These are phyloP conservation scores for Nesospiza acunhae DNA, from an alignment of 2,113 vertebrate species.

Conservation along the genomic window DNA sequence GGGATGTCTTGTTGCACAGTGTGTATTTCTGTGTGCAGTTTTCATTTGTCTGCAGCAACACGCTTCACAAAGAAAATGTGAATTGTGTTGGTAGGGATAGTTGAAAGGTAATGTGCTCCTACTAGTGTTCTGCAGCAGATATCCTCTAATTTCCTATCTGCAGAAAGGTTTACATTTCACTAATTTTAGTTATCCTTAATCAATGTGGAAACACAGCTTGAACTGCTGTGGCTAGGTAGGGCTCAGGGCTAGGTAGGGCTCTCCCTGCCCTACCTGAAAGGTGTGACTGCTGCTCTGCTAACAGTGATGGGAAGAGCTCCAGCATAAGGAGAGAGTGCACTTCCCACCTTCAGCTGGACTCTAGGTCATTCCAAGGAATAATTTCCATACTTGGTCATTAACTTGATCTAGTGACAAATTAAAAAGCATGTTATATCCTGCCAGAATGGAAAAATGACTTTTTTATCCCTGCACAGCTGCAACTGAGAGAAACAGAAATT, in stretches of 20 bases:
- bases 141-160: not conserved
- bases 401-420: slow-evolving; percentile 64
- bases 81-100: not conserved
- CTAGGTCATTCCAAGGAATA: not conserved
- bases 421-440: slow-evolving; percentile 30
- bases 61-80: not conserved
- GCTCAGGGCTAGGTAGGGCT: not conserved
- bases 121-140: not conserved
- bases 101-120: not conserved
- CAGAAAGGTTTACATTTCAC: not conserved
- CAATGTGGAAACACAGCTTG: rapidly evolving
- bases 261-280: not conserved
- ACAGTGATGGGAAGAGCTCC: not conserved
- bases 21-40: not conserved
- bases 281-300: not conserved
- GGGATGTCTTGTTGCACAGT: not conserved
- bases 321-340: not conserved
- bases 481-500: slow-evolving; percentile 50
- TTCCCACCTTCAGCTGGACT: not conserved
- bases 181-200: not conserved
- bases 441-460: slow-evolving; percentile 52
- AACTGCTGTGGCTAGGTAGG: not conserved
- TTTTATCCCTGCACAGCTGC: slow-evolving; percentile 49
- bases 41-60: not conserved
- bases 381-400: slow-evolving; percentile 51